Percentiles rank a stretch among this genome's conserved stretches.
Conservation (phyloP, 2,113 vertebrate genomes). For the Paradoxurus hermaphroditus region DNA sequence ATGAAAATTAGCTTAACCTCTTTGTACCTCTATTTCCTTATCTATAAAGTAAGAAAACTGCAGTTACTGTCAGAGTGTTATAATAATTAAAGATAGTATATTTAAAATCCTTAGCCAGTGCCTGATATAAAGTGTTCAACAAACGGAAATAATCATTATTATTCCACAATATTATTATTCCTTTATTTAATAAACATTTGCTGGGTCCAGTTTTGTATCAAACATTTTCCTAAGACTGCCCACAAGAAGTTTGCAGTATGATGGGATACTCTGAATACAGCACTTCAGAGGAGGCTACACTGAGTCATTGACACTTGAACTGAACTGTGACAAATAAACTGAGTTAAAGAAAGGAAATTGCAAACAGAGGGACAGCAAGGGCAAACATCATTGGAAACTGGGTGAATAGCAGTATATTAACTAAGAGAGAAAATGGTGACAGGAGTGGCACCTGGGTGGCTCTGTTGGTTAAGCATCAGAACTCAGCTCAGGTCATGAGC, state of each 20-base stretch:
- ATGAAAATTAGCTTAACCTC: not conserved
- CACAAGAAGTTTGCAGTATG: not conserved
- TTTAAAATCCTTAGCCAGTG: not conserved
- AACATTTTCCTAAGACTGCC: not conserved
- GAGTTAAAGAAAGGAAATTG: not conserved
- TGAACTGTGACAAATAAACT: not conserved
- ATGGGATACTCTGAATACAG: not conserved
- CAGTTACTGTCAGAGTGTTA: not conserved
- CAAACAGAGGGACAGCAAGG: not conserved
- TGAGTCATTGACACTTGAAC: not conserved
- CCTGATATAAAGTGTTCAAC: not conserved
- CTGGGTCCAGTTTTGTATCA: not conserved
- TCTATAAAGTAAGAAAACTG: not conserved
- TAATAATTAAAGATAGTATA: not conserved
- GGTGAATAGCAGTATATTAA: not conserved
- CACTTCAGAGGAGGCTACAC: not conserved
- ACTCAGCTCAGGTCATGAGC: no score
- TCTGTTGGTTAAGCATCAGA: no score
- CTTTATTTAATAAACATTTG: not conserved
- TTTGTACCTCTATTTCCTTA: not conserved
- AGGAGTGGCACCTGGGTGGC: no score
- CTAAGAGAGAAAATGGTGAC: not conserved
- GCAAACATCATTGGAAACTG: not conserved
- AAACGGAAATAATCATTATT: not conserved
- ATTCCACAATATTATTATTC: not conserved